Base-by-base conservation (phyloP, 2,888 invertebrate species). In the Cantharis flavilabris region DNA sequence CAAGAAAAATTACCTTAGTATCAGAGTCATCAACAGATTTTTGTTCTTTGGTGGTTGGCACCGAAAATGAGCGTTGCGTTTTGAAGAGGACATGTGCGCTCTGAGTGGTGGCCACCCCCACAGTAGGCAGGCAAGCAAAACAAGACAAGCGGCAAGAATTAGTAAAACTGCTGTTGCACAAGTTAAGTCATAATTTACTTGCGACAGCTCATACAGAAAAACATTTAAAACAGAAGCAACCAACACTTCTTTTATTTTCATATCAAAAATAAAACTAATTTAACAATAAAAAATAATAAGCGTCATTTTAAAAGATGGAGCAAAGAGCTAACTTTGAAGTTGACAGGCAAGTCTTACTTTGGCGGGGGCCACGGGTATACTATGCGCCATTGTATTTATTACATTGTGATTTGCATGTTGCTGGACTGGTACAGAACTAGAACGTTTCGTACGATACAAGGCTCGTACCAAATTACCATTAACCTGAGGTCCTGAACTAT, bases 1-100 rank as follows among this genome's bases (percentile, higher is more conserved):
- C 75, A 75, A 70, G 75, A 69, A 70, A 76, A 78, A 81, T 87
- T 89, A 90, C 90, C 89, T 90, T 90, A 62, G 87, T 82, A 80
- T 89, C 89, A 76, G 88, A 80, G 77, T 89, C 89, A 82, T 89
- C 89, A 79, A 86, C 85, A 75, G 88, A 69, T 90, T 91, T 86
- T 89, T 93, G 86, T 88, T 95, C 95, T 91, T 96, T 96, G 78
- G 96, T 94, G 63, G 96, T 96, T 81, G 97, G 97, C 89, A 97
- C 96, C 86, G 97, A 97, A 89, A 96, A 96, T 83, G 97, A 97
- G 86, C 97, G 92, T 91, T 96, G 96, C 83, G 96, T 96, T 91
- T 96, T 96, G 90, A 96, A 96, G 90, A 94, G 93, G 91, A 95
- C 93, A 90, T 94, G 91, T 89, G 93, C 92, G 88, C 91, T 89